Conservation (phyloP, 2,113 vertebrate species). For the Chaenocephalus aceratus region DNA sequence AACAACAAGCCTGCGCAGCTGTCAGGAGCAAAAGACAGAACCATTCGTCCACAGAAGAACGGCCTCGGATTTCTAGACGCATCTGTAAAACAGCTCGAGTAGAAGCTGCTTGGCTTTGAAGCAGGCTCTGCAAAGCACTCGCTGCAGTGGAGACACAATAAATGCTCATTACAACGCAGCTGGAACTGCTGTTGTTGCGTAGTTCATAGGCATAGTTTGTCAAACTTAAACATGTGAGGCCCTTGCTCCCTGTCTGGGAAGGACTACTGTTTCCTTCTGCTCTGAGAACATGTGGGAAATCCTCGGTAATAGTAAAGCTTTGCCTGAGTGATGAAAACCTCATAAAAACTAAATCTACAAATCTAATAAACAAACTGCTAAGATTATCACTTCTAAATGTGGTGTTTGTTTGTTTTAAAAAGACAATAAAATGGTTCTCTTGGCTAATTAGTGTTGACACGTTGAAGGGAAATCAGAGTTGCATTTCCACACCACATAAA, state of each 20-base stretch:
- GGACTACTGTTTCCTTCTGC: slow-evolving; percentile 77
- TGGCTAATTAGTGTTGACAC: neutral
- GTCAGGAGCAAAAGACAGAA: slow-evolving; percentile 92
- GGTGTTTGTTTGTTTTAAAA: neutral
- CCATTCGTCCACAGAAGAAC: slow-evolving; percentile 86
- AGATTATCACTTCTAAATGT: neutral
- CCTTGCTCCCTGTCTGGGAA: slow-evolving; percentile 78
- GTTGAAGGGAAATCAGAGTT: neutral
- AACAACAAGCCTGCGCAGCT: slow-evolving; percentile 90
- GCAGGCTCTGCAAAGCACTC: slow-evolving; percentile 77
- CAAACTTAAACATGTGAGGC: slow-evolving; percentile 79
- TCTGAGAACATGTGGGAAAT: slow-evolving; percentile 62
- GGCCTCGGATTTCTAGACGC: slow-evolving; percentile 87
- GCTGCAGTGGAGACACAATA: slow-evolving; percentile 77
- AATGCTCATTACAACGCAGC: slow-evolving; percentile 84
- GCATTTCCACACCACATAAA: neutral
- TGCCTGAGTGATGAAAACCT: slow-evolving; percentile 30
- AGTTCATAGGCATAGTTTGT: slow-evolving; percentile 75
- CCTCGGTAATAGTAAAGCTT: slow-evolving; percentile 56
- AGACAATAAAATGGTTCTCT: neutral
- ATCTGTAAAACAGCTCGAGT: slow-evolving; percentile 86
- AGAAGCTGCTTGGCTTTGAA: slow-evolving; percentile 87
- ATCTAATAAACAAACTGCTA: neutral
- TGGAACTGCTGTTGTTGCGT: slow-evolving; percentile 65
- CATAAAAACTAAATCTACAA: slow-evolving; percentile 2